phyloP scores from a whole-genome alignment of 2,797 vertebrate species.

The Eospalax fontanierii region DNA sequence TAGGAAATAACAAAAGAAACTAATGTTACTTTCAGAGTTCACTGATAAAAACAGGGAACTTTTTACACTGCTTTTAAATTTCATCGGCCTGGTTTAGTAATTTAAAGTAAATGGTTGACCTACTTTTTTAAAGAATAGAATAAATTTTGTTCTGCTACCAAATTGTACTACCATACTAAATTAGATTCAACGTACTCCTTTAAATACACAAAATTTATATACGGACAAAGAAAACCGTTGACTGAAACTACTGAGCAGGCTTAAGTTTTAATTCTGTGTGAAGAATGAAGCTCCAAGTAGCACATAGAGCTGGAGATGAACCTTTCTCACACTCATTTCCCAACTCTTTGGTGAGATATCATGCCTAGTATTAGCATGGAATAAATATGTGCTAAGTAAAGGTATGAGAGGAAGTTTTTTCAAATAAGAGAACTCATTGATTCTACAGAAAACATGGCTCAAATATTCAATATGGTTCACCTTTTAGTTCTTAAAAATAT shows the following conservation, averaged over 20 bases:
- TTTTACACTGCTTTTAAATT: constrained; percentile 1
- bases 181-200: neutral
- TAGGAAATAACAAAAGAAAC: neutral
- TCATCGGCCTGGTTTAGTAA: neutral
- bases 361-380: neutral
- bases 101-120: neutral
- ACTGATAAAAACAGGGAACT: neutral
- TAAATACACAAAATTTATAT: constrained; percentile 32
- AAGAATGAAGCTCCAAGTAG: neutral
- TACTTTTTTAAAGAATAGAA: neutral
- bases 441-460: neutral
- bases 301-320: neutral
- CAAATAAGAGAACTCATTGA: neutral
- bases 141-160: neutral
- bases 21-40: neutral
- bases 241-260: neutral
- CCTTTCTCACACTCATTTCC: neutral
- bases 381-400: neutral
- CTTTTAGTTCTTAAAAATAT: neutral
- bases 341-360: neutral
- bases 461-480: neutral
- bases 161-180: neutral
- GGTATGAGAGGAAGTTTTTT: neutral
- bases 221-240: neutral
- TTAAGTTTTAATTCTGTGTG: neutral